A percentile compares a stretch with the other conserved stretches of the same genome.
phyloP scores from a whole-genome alignment of 2,888 invertebrate genomes.

The Mylabris sibirica region DNA sequence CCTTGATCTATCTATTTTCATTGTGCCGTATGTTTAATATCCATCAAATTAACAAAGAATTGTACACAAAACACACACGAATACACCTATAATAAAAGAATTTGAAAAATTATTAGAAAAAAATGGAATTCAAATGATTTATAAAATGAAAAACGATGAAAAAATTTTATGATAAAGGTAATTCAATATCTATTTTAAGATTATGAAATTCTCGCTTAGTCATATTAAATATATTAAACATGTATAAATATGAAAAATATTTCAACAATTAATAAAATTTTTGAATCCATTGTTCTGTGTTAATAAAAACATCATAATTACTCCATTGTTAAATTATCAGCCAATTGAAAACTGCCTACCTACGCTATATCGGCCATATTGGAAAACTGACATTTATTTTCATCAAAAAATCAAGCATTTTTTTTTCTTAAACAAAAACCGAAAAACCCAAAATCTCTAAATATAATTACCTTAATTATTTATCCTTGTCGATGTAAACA shows the following conservation, averaged over 20 bases:
- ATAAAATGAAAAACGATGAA: slow-evolving; percentile 13
- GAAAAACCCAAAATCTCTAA: background rate
- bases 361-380: slow-evolving; percentile 53
- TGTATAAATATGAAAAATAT: background rate
- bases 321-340: slow-evolving; percentile 22
- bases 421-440: background rate
- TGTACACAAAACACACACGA: slow-evolving; percentile 16
- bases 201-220: slow-evolving; percentile 19
- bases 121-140: slow-evolving; percentile 17
- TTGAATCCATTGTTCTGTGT: background rate
- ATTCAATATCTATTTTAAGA: background rate
- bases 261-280: background rate
- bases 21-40: slow-evolving; percentile 56
- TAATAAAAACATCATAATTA: slow-evolving; percentile 8
- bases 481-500: background rate
- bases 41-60: slow-evolving; percentile 25
- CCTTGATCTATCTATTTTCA: slow-evolving; percentile 84
- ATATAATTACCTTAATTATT: background rate
- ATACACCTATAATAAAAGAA: slow-evolving; percentile 14
- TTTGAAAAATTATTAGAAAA: background rate
- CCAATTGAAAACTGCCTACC: slow-evolving; percentile 43
- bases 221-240: background rate
- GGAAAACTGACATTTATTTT: slow-evolving; percentile 50
- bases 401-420: slow-evolving; percentile 26
- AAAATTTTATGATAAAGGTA: background rate